These are phyloP conservation scores for Phoxinus dragarum DNA, from an alignment of 2,797 vertebrate species.

Conservation along the genomic window DNA sequence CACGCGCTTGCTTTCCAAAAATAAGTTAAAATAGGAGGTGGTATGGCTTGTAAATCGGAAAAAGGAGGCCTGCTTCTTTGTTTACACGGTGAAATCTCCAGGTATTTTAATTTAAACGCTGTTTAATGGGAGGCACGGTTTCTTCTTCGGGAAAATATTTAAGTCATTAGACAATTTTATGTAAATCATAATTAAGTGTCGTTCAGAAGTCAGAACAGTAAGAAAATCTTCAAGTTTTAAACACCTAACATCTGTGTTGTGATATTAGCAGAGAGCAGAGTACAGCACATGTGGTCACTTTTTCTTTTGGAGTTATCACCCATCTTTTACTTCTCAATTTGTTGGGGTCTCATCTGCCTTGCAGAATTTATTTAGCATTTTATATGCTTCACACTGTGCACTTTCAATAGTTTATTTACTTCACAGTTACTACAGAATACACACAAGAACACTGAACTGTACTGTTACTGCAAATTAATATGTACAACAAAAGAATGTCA, in stretches of 20 bases:
- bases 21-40: neutral
- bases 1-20: neutral
- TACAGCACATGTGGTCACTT: neutral
- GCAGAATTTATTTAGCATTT: neutral
- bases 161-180: neutral
- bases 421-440: neutral
- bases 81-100: constrained; percentile 11
- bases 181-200: neutral
- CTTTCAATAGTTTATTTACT: neutral
- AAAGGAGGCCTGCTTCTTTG: neutral
- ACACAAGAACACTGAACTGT: neutral
- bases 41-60: neutral
- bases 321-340: neutral
- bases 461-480: neutral
- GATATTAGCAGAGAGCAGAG: neutral
- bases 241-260: neutral
- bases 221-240: neutral
- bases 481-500: constrained; percentile 14
- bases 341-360: neutral
- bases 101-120: neutral
- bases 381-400: neutral
- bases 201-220: neutral
- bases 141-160: neutral
- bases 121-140: neutral
- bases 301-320: too few species aligned